phyloP scores from a whole-genome alignment of 2,113 vertebrate genomes.

The Engraulis encrasicolus region DNA sequence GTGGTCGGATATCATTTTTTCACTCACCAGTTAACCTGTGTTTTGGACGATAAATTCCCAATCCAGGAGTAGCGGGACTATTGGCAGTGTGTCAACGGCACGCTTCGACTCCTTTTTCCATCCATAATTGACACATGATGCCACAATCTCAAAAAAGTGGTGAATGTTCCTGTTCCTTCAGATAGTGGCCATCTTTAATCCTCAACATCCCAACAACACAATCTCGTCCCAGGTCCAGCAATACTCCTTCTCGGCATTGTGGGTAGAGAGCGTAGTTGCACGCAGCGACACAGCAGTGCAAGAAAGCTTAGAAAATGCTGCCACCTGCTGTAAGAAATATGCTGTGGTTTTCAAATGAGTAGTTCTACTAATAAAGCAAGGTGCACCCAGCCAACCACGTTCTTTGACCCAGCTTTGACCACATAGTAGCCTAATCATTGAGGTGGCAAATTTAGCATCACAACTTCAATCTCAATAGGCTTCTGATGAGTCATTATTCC shows the following conservation, averaged over 20 bases:
- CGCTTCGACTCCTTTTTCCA: slow-evolving; percentile 36
- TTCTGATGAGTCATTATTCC: too few relatives aligned
- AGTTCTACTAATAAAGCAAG: too few relatives aligned
- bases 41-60: slow-evolving; percentile 30
- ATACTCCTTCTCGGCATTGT: slow-evolving; percentile 43
- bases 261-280: slow-evolving; percentile 41
- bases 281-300: slow-evolving; percentile 20
- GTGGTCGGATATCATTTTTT: slow-evolving; percentile 18
- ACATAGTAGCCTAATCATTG: too few relatives aligned
- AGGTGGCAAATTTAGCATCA: too few relatives aligned
- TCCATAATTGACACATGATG: slow-evolving; percentile 54
- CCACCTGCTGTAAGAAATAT: slow-evolving; percentile 42
- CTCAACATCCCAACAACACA: slow-evolving; percentile 64
- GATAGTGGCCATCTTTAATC: slow-evolving; percentile 67
- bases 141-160: slow-evolving; percentile 29
- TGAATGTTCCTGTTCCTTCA: slow-evolving; percentile 42
- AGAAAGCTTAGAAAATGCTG: slow-evolving; percentile 37
- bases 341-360: background rate
- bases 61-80: slow-evolving; percentile 22
- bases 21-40: slow-evolving; percentile 44
- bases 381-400: too few relatives aligned
- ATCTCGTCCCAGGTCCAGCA: slow-evolving; percentile 50
- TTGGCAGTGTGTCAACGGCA: slow-evolving; percentile 34
- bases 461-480: too few relatives aligned
- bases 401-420: background rate